phyloP scores from a whole-genome alignment of 2,113 vertebrate species.

The Cnemophilus loriae region DNA sequence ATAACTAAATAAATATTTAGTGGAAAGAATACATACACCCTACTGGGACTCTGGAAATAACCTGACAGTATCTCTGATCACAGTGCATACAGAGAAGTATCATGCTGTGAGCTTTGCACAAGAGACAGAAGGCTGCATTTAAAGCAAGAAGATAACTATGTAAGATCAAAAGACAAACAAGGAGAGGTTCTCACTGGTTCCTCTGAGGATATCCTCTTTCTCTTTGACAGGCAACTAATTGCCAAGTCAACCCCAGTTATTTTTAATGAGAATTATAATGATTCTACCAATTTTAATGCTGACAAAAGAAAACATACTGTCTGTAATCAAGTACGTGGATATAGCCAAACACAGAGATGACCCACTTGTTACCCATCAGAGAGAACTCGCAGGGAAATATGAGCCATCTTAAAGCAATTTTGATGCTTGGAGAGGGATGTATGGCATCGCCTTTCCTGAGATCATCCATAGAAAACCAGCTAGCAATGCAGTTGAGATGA shows the following conservation, averaged over 20 bases:
- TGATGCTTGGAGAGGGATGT: background rate
- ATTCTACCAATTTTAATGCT: background rate
- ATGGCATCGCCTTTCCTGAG: background rate
- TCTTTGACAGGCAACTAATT: conserved; percentile 18
- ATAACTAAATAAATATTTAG: conserved; percentile 24
- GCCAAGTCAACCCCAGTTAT: background rate
- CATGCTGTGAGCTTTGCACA: background rate
- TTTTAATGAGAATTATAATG: conserved; percentile 12
- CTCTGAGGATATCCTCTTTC: conserved; percentile 4
- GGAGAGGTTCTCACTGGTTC: background rate
- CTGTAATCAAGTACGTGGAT: background rate
- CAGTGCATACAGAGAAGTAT: background rate
- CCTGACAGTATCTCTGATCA: background rate
- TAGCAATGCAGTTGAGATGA: background rate
- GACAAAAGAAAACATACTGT: background rate
- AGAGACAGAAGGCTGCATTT: background rate
- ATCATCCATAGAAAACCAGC: background rate
- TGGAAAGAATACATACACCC: background rate
- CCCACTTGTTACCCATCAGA: background rate
- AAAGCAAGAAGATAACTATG: background rate
- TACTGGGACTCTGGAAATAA: conserved; percentile 5
- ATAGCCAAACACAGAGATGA: background rate
- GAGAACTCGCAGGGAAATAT: background rate
- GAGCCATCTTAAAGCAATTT: background rate
- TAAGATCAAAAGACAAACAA: conserved; percentile 37